Conservation (phyloP, 2,797 vertebrate species). For the Sardinella longiceps region DNA sequence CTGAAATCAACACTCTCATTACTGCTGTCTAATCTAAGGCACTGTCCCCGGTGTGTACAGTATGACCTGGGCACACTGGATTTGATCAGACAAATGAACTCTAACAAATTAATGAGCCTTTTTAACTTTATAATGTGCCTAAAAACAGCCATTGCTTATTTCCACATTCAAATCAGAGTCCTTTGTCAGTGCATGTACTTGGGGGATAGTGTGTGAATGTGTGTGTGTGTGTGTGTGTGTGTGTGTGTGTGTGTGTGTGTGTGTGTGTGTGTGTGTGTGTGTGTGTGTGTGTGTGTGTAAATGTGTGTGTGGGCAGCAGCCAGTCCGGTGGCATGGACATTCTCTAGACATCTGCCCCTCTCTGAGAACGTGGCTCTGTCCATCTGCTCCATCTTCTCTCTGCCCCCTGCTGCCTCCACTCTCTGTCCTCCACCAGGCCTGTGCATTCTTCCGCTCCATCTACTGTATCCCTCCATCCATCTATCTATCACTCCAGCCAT, state of each 20-base stretch:
- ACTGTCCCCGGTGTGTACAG: too few relatives aligned
- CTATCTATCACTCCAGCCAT: not conserved
- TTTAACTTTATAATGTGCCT: not conserved
- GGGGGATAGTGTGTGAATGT: not conserved
- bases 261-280: slow-evolving; percentile 26
- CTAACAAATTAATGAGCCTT: not conserved
- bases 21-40: too few relatives aligned
- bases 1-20: too few relatives aligned
- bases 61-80: not conserved
- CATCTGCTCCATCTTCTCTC: slow-evolving; percentile 65
- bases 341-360: slow-evolving; percentile 69
- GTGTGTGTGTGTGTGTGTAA: slow-evolving; percentile 17
- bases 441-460: slow-evolving; percentile 45
- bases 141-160: not conserved
- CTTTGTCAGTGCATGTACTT: slow-evolving; percentile 1
- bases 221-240: slow-evolving; percentile 10
- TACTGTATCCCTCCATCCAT: not conserved
- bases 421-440: not conserved
- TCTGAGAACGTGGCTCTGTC: slow-evolving; percentile 62
- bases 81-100: not conserved
- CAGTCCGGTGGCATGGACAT: not conserved
- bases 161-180: not conserved
- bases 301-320: slow-evolving; percentile 1
- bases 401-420: slow-evolving; percentile 22
- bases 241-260: slow-evolving; percentile 29